Conservation (phyloP, 2,113 vertebrate species). For the Camarhynchus parvulus region DNA sequence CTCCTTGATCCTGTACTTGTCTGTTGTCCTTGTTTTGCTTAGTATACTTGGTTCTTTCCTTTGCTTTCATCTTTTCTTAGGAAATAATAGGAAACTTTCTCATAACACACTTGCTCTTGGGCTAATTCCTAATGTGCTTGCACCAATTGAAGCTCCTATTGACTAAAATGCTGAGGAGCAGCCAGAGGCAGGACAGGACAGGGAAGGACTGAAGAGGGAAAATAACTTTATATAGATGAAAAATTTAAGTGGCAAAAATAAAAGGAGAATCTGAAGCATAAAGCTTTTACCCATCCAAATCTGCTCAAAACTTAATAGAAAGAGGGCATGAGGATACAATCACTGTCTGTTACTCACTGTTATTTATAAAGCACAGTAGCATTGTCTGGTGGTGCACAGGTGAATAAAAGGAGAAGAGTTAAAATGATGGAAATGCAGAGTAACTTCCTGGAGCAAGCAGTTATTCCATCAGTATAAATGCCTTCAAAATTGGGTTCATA, state of each 20-base stretch:
- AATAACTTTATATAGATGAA: neutral
- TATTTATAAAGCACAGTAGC: neutral
- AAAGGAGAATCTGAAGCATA: neutral
- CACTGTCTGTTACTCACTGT: neutral
- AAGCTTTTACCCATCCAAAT: neutral
- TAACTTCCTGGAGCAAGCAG: neutral
- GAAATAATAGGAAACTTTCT: neutral
- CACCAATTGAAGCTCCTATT: neutral
- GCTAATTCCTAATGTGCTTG: neutral
- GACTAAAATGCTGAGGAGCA: conserved; percentile 1
- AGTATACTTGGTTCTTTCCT: neutral
- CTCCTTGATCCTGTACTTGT: neutral
- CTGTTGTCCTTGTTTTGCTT: neutral
- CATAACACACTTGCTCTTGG: neutral
- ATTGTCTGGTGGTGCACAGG: neutral
- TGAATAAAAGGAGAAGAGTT: conserved; percentile 6
- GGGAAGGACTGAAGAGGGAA: neutral
- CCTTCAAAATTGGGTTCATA: neutral
- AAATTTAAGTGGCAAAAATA: conserved; percentile 8
- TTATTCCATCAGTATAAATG: conserved; percentile 5
- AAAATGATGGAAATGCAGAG: conserved; percentile 9
- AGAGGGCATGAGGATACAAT: neutral
- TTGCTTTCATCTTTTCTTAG: neutral
- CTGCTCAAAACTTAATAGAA: neutral
- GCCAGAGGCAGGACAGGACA: neutral